Base-by-base conservation (phyloP, 2,888 invertebrate genomes). In the Philaethria dido region DNA sequence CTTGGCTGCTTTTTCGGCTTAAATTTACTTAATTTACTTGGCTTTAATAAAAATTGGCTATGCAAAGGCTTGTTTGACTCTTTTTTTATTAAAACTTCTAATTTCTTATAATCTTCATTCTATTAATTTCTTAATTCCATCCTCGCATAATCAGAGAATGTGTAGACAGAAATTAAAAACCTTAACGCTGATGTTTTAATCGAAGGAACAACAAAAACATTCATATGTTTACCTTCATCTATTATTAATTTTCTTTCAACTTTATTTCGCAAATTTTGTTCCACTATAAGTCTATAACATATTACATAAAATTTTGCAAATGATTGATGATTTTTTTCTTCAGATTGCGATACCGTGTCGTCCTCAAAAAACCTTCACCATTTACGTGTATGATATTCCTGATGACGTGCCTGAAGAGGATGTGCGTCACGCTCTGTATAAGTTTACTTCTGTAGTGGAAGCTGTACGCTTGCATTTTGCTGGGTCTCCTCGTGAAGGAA, bases 341-440 rank as follows among this genome's bases (percentile, higher is more conserved):
- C 84, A 96, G 96, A 94, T 96, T 73, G 95, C 96, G 45, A 97
- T 97, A 78, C 97, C 97, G 4, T 97, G 97, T 83, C 94, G 97
- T 76, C 97, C 97, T 0, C 96, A 97, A 81, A 97, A 96, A 90
- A 97, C 96, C n/a, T 97, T 97, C 83, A 96, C 96, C 6, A 93
- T 97, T 72, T 95, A 96, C 84, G 96, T 97, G 55, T 94, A 96
- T 79, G 97, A 97, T 81, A 95, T 97, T 60, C 97, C 97, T 0
- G 96, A 96, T 75, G 97, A 97, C 80, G 92, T 97, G 25, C 97
- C 97, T 0, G 96, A 97, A 79, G 97, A 97, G 76, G 97, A 97
- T 83, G 95, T 97, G 25, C 93, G 97, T 48, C 96, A 96, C 80
- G 95, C 96, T n/a, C 93, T 96, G 73, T 97, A 96, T 89, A 95